Evolutionary conservation across 2,797 vertebrate species (phyloP).

Genomic region (Eulemur mongoz): DNA sequence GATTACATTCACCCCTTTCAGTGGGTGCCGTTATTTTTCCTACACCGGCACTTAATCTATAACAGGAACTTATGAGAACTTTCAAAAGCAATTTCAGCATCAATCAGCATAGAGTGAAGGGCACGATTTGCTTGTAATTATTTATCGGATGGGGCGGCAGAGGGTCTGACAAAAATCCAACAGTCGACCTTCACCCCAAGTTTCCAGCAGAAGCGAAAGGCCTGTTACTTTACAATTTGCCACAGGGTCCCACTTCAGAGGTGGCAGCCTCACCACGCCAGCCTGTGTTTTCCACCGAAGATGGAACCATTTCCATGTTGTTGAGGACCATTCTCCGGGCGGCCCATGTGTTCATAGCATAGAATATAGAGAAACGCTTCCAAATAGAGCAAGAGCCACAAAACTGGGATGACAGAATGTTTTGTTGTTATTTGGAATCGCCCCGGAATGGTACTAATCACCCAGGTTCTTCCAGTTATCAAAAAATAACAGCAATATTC

Average conservation of each 20-base stretch:
- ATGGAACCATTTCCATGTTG: background rate
- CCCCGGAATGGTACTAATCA: background rate
- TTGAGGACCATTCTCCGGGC: background rate
- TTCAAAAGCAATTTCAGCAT: conserved; percentile 94
- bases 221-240: background rate
- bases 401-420: background rate
- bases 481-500: background rate
- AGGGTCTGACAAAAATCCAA: conserved; percentile 80
- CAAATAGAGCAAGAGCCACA: background rate
- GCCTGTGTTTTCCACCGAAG: background rate
- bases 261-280: background rate
- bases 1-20: conserved; percentile 95
- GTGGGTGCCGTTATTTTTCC: conserved; percentile 93
- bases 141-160: conserved; percentile 88
- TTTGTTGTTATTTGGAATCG: background rate
- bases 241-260: background rate
- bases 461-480: background rate
- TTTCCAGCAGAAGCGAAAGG: conserved; percentile 75
- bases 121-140: conserved; percentile 90
- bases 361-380: background rate
- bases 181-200: conserved; percentile 82
- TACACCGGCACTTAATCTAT: conserved; percentile 94
- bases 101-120: conserved; percentile 92
- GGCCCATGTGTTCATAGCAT: conserved; percentile 14
- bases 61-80: conserved; percentile 95